phyloP scores from a whole-genome alignment of 2,113 vertebrate species.

The Carassius gibelio region DNA sequence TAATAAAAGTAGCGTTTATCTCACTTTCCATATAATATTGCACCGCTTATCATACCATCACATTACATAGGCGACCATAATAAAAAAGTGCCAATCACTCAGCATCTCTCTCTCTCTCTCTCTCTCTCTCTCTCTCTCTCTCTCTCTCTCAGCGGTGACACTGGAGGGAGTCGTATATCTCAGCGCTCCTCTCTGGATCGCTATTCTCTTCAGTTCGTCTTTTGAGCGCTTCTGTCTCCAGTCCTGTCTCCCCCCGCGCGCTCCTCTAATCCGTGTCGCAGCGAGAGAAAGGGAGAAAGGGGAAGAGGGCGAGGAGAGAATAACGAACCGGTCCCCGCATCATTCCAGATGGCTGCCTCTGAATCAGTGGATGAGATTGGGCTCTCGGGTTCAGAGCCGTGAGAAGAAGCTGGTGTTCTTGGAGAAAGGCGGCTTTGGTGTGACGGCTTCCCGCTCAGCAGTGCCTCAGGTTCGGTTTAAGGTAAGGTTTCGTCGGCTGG shows the following conservation, averaged over 20 bases:
- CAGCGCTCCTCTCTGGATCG: slow-evolving; percentile 66
- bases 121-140: slow-evolving; percentile 47
- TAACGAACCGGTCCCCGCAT: slow-evolving; percentile 82
- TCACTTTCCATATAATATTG: not conserved
- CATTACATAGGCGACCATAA: not conserved
- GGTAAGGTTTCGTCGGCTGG: slow-evolving; percentile 68
- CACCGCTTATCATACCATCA: not conserved
- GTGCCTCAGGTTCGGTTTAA: slow-evolving; percentile 61
- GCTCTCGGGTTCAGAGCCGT: slow-evolving; percentile 67
- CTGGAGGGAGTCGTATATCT: slow-evolving; percentile 46
- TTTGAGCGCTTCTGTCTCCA: slow-evolving; percentile 56
- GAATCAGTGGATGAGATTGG: slow-evolving; percentile 82
- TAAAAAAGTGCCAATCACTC: slow-evolving; percentile 22
- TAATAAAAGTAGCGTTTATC: not conserved
- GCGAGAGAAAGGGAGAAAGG: slow-evolving; percentile 55
- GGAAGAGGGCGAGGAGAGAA: slow-evolving; percentile 67
- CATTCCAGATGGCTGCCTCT: slow-evolving; percentile 87
- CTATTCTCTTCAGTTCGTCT: slow-evolving; percentile 23
- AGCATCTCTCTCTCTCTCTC: slow-evolving; percentile 47
- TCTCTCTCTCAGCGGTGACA: slow-evolving; percentile 47
- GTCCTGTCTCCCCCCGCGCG: slow-evolving; percentile 48
- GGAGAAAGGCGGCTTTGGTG: slow-evolving; percentile 48
- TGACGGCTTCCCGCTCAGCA: slow-evolving; percentile 47
- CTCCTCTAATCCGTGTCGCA: slow-evolving; percentile 71
- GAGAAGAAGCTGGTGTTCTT: slow-evolving; percentile 49